Evolutionary conservation across 2,888 invertebrate species (phyloP), one percentile per base, ranked within the genome.

Genomic region (Cryptocephalus primarius): DNA sequence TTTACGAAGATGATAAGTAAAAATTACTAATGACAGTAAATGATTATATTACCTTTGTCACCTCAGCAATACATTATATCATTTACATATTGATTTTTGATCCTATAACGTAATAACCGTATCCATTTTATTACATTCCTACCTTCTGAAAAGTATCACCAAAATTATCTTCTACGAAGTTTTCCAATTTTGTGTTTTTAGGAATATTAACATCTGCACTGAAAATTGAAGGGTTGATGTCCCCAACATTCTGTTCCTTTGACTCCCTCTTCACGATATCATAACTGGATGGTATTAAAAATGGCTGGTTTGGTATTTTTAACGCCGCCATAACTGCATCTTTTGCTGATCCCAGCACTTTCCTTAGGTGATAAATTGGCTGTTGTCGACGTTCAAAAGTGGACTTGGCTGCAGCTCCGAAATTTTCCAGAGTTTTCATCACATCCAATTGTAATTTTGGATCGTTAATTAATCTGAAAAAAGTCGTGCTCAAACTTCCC

Each of bases 391-490:
- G 63, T 48, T 68, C 66, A 42, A 70, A 64, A n/a, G 64, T 58
- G 32, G 64, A 60, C 48, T 59, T 65, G 1, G 65, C 60, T 4
- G 64, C 62, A 1, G 63, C 59, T 4, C 69, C 69, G 9, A 61
- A 32, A 50, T 70, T 69, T 47, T 67, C 66, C 32, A 68, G 50
- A 1, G 69, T 68, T 58, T 66, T 67, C n/a, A 63, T 58, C 39
- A 70, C 55, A 50, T 71, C 67, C 1, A 71, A 43, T 51, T 61
- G 62, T 2, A 59, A 55, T 32, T 59, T 60, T 4, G 67, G 69
- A 53, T 70, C 65, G 4, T 52, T 53, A 22, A 63, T 42, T 13
- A 63, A 43, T 50, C 53, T 42, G 47, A 50, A 38, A 59, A n/a
- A 8, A 54, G 22, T 22, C 49, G 14, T 22, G n/a, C n/a, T 22